Evolutionary conservation across 2,797 vertebrate genomes (phyloP).

Genomic region (Sandelia bainsii): DNA sequence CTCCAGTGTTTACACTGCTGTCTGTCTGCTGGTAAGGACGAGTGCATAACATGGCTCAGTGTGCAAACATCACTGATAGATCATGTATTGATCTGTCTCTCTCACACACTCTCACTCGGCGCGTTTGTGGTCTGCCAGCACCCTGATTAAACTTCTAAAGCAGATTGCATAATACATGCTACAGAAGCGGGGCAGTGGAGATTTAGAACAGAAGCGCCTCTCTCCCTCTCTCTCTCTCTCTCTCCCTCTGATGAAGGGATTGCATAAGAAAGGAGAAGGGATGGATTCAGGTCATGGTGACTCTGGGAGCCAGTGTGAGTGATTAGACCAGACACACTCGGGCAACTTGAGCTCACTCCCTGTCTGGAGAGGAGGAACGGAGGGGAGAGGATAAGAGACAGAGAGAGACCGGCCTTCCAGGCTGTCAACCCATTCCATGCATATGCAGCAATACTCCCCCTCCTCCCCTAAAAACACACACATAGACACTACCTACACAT

Average conservation of each 20-base stretch:
- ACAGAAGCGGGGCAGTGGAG: conserved; percentile 80
- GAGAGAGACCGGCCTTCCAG: conserved; percentile 48
- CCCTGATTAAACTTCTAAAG: conserved; percentile 76
- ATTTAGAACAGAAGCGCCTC: conserved; percentile 76
- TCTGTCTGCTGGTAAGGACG: background rate
- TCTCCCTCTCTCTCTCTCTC: conserved; percentile 34
- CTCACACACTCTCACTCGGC: conserved; percentile 14
- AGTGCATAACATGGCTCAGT: conserved; percentile 6
- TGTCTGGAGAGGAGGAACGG: conserved; percentile 57
- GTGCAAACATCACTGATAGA: conserved; percentile 39
- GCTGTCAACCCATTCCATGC: conserved; percentile 54
- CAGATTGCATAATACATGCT: conserved; percentile 78
- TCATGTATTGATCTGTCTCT: conserved; percentile 43
- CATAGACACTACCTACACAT: background rate
- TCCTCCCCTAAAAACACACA: conserved; percentile 5
- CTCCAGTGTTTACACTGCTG: conserved; percentile 15
- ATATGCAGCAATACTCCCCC: conserved; percentile 34
- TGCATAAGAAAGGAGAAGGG: conserved; percentile 79
- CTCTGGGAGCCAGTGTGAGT: conserved; percentile 71
- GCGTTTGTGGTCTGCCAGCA: conserved; percentile 59
- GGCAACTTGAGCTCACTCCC: conserved; percentile 42
- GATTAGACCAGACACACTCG: conserved; percentile 80
- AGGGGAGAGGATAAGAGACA: conserved; percentile 36
- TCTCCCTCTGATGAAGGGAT: conserved; percentile 71
- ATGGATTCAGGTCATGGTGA: conserved; percentile 81